Evolutionary conservation across 2,888 invertebrate species (phyloP).

Genomic region (Lapara coniferarum): DNA sequence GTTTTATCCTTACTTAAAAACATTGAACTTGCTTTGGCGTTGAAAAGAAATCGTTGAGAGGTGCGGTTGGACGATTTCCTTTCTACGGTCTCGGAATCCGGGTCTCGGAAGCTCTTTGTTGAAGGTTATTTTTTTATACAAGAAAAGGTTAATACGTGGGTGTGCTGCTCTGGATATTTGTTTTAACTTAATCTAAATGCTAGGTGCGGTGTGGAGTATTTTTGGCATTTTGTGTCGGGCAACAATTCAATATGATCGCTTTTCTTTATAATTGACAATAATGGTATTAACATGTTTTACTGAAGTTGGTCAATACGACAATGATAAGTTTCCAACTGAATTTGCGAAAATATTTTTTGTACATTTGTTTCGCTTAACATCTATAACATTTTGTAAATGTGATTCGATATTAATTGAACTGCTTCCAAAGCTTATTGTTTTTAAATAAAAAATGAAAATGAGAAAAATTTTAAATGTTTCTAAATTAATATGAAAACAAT

Average conservation of each 20-base stretch:
- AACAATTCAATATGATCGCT: background rate
- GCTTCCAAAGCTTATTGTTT: too few relatives aligned
- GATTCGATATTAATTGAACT: background rate
- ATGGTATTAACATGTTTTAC: background rate
- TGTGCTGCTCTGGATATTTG: background rate
- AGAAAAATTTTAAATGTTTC: too few relatives aligned
- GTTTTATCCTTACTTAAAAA: background rate
- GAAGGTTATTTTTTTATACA: constrained; percentile 2
- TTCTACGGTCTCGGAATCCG: background rate
- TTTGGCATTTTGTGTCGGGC: background rate
- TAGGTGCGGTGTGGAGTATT: background rate
- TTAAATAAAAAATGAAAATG: background rate
- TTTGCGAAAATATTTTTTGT: background rate
- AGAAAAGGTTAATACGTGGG: constrained; percentile 17
- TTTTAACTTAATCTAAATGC: background rate
- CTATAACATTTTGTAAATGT: background rate
- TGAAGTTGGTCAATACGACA: background rate
- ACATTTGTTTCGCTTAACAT: background rate
- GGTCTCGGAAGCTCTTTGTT: background rate
- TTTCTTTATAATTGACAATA: background rate
- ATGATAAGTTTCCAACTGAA: constrained; percentile 2
- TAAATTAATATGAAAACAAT: background rate
- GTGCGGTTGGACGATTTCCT: background rate
- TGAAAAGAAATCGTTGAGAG: constrained; percentile 7
- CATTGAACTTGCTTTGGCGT: constrained; percentile 4